Base-by-base conservation (phyloP, 1,140 invertebrate genomes). In the Lepidurus couesii region DNA sequence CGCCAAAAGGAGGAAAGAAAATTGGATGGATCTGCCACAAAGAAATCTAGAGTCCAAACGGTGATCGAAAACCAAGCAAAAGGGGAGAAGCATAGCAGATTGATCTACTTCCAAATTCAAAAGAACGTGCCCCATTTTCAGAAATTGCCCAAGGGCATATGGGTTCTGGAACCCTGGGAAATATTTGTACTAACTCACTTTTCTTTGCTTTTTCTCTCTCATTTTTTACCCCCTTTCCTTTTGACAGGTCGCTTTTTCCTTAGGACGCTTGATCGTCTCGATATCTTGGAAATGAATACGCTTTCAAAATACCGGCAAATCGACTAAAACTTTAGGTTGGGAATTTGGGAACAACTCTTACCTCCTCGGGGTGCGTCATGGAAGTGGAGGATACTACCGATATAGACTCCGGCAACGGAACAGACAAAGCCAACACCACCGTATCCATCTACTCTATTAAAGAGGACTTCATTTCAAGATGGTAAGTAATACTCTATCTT, bases 391-490 rank as follows among this genome's bases (percentile, higher is more conserved):
- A 65, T 21, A 65, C 53, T 13, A 65, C 53, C 13, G 16, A 65
- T 43, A 26, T 78, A 45, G 77, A 78, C 81, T 82, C 75, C 75
- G 81, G 79, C 24, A 81, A 82, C 76, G 82, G 79, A 7, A 75
- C 80, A 21, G 81, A 81, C n/a, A 76, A 78, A 77, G 42, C 73
- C 24, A 76, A 44, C n/a, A 75, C 26, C 77, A 90, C 88, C 34
- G 88, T 89, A 53, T 86, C 89, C 21, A 89, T 91, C 80, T 91
- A 87, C 83, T 87, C 89, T 44, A 91, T 91, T 79, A 89, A 89
- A 79, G 88, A 87, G 13, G 89, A 88, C 80, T 91, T 90, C 83
- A 91, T 91, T 80, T 88, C 88, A 73, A 89, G 90, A 84, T 91
- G 90, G 90, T 90, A 82, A 88, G 89, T 86, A 45, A 44, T 26